Evolutionary conservation across 2,113 vertebrate species (phyloP).

Genomic region (Sylvietta virens): DNA sequence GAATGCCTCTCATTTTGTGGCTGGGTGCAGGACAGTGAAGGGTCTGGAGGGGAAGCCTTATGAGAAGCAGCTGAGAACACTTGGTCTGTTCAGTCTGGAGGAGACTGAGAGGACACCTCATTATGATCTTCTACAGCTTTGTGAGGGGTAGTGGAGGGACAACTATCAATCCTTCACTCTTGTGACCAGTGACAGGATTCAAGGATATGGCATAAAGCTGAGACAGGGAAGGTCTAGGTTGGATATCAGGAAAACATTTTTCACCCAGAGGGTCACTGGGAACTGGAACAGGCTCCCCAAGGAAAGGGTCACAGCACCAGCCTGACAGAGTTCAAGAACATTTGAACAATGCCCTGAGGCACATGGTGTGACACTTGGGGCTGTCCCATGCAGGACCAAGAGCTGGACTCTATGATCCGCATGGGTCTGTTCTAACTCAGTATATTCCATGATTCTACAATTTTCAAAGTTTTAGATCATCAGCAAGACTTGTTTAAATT

Average conservation of each 20-base stretch:
- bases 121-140: not conserved
- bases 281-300: not conserved
- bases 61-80: not conserved
- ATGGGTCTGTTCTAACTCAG: not conserved
- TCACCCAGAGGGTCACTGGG: not conserved
- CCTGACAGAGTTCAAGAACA: not conserved
- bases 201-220: not conserved
- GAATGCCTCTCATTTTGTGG: not conserved
- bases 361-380: not conserved
- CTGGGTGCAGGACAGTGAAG: not conserved
- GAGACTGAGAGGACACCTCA: not conserved
- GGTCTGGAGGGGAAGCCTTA: not conserved
- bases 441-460: not conserved
- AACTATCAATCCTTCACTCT: not conserved
- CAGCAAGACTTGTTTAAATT: not conserved
- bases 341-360: not conserved
- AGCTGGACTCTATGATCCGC: fast-evolving
- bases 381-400: not conserved
- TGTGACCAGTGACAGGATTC: not conserved
- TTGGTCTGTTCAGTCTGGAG: not conserved
- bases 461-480: not conserved
- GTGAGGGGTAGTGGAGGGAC: too few species aligned
- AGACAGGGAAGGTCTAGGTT: not conserved
- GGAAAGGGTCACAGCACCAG: not conserved
- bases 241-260: not conserved